phyloP scores from a whole-genome alignment of 2,888 invertebrate species.

The Xanthorhoe spadicearia region DNA sequence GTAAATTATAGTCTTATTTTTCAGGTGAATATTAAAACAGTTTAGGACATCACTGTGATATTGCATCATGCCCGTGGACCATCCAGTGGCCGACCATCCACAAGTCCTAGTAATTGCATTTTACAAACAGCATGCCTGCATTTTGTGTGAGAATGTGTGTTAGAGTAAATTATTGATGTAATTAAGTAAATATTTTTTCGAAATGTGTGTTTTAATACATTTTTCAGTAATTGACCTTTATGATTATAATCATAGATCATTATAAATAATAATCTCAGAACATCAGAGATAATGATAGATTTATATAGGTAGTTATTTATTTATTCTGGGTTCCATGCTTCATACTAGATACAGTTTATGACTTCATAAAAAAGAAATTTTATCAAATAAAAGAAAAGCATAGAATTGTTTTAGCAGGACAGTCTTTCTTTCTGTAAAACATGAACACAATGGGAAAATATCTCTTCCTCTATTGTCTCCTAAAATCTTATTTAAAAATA shows the following conservation, averaged over 20 bases:
- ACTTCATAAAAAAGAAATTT: too few relatives aligned
- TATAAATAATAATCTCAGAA: too few relatives aligned
- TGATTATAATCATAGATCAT: too few relatives aligned
- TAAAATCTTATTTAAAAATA: too few relatives aligned
- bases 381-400: too few relatives aligned
- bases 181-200: conserved; percentile 75
- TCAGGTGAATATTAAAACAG: conserved; percentile 37
- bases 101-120: conserved; percentile 53
- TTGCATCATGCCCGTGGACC: conserved; percentile 32
- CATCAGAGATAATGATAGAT: too few relatives aligned
- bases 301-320: too few relatives aligned
- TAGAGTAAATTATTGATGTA: conserved; percentile 73
- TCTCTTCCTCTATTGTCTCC: too few relatives aligned
- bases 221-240: neutral
- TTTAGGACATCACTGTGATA: conserved; percentile 48
- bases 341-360: too few relatives aligned
- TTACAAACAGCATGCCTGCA: conserved; percentile 53
- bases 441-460: too few relatives aligned
- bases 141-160: conserved; percentile 52
- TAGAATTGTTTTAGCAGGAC: too few relatives aligned
- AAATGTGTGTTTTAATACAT: conserved; percentile 27
- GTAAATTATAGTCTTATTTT: conserved; percentile 5
- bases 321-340: neutral
- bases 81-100: conserved; percentile 28
- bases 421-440: too few relatives aligned